Evolutionary conservation across 2,797 vertebrate species (phyloP), one percentile per base, ranked within the genome.

Genomic region (Sebastes trivittatus): DNA sequence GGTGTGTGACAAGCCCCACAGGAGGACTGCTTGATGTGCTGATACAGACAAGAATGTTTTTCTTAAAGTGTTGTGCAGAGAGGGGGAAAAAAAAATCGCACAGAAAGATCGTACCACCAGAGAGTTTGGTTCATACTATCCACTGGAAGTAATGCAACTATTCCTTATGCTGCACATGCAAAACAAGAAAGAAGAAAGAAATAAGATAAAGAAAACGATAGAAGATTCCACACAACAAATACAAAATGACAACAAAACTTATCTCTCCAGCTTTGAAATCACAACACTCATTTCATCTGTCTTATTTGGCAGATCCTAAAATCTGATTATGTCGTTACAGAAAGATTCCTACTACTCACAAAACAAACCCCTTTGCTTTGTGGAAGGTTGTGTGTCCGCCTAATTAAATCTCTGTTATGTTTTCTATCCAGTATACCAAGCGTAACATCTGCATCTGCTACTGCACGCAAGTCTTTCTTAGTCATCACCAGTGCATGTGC

Each of bases 11-110:
- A 93, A 89, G 87, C 78, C 91, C 89, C 90, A 78, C 82, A 89
- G 92, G 91, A 91, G 78, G 80, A 89, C 65, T 2, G 83, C 80
- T 74, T 88, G 91, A 94, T 92, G 83, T 93, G 94, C 93, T 93
- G 93, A 93, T 91, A 77, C 86, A 88, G 91, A 91, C 88, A 93
- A 89, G 83, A 91, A 87, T 84, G 80, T 81, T 88, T 54, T 90
- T 85, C 81, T 83, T 78, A 23, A 86, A 90, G 78, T 76, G 77
- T 77, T 89, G 18, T 78, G 59, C 56, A 10, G n/a, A 23, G 18
- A 11, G 20, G 18, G 8, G 5, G 25, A 5, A 22, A 59, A 22
- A 22, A 30, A 62, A 36, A 80, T 89, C 27, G 42, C 55, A 63
- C 3, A 25, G 69, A 60, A 68, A 76, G 56, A 83, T 27, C 11